Evolutionary conservation across 2,113 vertebrate genomes (phyloP).

Genomic region (Colossoma macropomum): DNA sequence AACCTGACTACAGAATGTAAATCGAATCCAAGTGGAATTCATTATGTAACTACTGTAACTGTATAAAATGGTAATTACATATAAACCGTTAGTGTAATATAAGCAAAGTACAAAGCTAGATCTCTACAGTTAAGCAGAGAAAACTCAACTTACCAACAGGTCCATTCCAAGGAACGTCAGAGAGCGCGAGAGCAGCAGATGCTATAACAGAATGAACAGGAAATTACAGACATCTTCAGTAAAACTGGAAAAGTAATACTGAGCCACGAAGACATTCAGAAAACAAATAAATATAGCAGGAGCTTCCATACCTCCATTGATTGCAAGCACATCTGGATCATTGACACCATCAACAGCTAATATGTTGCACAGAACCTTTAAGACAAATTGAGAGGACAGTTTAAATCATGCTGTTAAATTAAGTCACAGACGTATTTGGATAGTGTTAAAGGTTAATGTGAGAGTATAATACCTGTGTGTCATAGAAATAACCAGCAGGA

Average conservation of each 20-base stretch:
- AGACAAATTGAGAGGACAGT: background rate
- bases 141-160: slow-evolving; percentile 84
- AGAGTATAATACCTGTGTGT: slow-evolving; percentile 86
- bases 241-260: background rate
- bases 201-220: slow-evolving; percentile 73
- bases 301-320: slow-evolving; percentile 89
- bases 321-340: slow-evolving; percentile 93
- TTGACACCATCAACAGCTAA: slow-evolving; percentile 94
- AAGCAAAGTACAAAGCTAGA: background rate
- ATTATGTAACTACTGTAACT: no score
- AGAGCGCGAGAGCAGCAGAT: slow-evolving; percentile 91
- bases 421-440: background rate
- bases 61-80: no score
- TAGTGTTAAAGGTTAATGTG: background rate
- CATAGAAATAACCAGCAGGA: slow-evolving; percentile 94
- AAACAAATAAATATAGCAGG: background rate
- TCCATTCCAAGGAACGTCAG: slow-evolving; percentile 97
- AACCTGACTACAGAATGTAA: no score
- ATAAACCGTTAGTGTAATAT: background rate
- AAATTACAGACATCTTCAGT: background rate
- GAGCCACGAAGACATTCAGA: background rate
- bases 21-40: no score
- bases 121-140: background rate
- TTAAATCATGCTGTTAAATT: background rate
- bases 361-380: slow-evolving; percentile 93